Evolutionary conservation across 2,888 invertebrate species (phyloP).

Genomic region (Cosmia trapezina): DNA sequence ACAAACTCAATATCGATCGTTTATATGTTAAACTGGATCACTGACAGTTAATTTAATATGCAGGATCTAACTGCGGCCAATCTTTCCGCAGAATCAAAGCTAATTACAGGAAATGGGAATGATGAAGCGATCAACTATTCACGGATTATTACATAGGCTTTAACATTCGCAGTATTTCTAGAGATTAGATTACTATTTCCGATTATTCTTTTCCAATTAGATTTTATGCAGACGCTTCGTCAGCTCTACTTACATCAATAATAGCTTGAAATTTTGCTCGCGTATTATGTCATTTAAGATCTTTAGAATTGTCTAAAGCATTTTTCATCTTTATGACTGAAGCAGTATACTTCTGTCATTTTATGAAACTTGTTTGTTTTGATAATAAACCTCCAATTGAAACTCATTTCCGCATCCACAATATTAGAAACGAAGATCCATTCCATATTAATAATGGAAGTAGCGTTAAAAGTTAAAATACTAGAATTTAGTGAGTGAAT

Average conservation of each 20-base stretch:
- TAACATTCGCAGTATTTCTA: not conserved
- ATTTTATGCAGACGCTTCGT: not conserved
- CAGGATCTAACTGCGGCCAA: slow-evolving; percentile 8
- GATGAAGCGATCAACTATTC: slow-evolving; percentile 20
- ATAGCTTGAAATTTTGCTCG: not conserved
- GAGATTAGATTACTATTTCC: not conserved
- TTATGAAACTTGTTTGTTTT: not conserved
- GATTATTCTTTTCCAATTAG: slow-evolving; percentile 10
- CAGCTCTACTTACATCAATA: not conserved
- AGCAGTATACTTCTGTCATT: not conserved
- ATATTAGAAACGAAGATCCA: not conserved
- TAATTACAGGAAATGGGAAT: slow-evolving; percentile 41
- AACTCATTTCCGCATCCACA: not conserved
- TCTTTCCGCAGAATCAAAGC: slow-evolving; percentile 25
- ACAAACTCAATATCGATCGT: not conserved
- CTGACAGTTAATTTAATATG: not conserved
- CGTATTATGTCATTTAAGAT: not conserved
- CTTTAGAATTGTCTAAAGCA: not conserved
- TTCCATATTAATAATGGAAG: slow-evolving; percentile 22
- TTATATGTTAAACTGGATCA: not conserved
- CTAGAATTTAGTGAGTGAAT: not conserved
- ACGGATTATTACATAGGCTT: slow-evolving; percentile 3
- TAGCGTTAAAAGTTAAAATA: not conserved
- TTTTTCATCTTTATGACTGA: not conserved
- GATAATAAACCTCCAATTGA: not conserved